Percentiles rank a stretch among this genome's conserved stretches.
phyloP scores from a whole-genome alignment of 1,140 invertebrate genomes.

The Tribolium castaneum region DNA sequence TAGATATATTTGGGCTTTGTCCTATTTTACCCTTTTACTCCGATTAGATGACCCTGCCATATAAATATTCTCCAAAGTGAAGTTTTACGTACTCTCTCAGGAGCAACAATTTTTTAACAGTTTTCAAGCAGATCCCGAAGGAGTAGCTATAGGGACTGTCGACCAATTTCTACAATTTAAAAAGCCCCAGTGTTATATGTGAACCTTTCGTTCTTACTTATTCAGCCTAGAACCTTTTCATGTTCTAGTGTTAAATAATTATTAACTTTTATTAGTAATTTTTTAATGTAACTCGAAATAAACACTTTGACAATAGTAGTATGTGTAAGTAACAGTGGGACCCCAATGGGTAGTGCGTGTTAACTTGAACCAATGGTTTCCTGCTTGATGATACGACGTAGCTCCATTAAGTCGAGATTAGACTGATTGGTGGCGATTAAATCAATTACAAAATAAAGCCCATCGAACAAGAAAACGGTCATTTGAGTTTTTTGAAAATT shows the following conservation, averaged over 20 bases:
- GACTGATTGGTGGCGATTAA: conserved; percentile 15
- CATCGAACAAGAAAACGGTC: background rate
- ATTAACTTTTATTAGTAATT: too few relatives aligned
- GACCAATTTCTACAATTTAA: conserved; percentile 22
- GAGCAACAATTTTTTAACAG: conserved; percentile 26
- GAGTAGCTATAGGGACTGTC: conserved; percentile 11
- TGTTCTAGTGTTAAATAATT: too few relatives aligned
- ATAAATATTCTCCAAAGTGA: conserved; percentile 18
- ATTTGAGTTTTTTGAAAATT: background rate
- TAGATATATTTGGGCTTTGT: background rate
- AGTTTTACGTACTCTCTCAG: conserved; percentile 3
- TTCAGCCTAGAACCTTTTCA: too few relatives aligned
- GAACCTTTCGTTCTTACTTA: too few relatives aligned
- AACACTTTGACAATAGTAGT: background rate
- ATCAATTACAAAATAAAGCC: background rate
- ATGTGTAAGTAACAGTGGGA: background rate
- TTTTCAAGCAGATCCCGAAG: conserved; percentile 13
- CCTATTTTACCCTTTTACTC: background rate
- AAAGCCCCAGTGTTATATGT: background rate
- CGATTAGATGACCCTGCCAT: background rate
- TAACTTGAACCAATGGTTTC: conserved; percentile 9
- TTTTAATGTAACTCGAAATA: too few relatives aligned
- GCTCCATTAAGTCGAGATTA: conserved; percentile 17
- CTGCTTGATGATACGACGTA: conserved; percentile 15
- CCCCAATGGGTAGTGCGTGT: background rate